Evolutionary conservation across 2,113 vertebrate genomes (phyloP), one percentile per base, ranked within the genome.

Genomic region (Platycercus adscitus): DNA sequence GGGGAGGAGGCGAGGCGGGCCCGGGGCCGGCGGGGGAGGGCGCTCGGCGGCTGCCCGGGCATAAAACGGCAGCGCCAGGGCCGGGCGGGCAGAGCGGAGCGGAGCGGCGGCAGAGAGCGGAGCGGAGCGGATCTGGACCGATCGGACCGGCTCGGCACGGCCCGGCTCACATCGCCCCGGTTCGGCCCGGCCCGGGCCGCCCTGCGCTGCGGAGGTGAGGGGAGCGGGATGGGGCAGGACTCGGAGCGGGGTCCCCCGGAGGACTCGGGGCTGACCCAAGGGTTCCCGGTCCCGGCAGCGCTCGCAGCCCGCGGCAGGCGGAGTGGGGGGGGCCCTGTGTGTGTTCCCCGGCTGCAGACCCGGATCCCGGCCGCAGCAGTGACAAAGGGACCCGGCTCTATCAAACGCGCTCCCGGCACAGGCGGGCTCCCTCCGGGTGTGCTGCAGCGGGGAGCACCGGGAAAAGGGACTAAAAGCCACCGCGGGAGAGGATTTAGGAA

Each of bases 151-250:
- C 31, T 33, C 77, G 50, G 78, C 31, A 21, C 77, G 50, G 78
- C 63, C 56, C 37, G 49, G 21, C 31, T 31, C 53, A 55, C 17
- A 19, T 33, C 29, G 53, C 29, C 19, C 29, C 52, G 53, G 18
- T 33, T 55, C 77, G 41, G 50, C 63, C 7, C 71, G 24, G 25
- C 53, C 56, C 33, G 49, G n/a, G 20, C 60, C 46, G 35, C 81
- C 69, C 88, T 60, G 31, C 81, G 75, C 84, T 65, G 84, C 70
- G n/a, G 6, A 95, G 93, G 93, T 95, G 89, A 55, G 41, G 58
- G 56, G 73, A 31, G 20, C 29, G 9, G 35, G 56, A 60, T 20
- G 44, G 83, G 31, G 17, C 41, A 43, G 49, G 29, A 21, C 2
- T 37, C 13, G 56, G 56, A 35, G 56, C 13, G 33, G 41, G 82